Base-by-base conservation (phyloP, 2,888 invertebrate genomes). In the Electrophaes corylata region DNA sequence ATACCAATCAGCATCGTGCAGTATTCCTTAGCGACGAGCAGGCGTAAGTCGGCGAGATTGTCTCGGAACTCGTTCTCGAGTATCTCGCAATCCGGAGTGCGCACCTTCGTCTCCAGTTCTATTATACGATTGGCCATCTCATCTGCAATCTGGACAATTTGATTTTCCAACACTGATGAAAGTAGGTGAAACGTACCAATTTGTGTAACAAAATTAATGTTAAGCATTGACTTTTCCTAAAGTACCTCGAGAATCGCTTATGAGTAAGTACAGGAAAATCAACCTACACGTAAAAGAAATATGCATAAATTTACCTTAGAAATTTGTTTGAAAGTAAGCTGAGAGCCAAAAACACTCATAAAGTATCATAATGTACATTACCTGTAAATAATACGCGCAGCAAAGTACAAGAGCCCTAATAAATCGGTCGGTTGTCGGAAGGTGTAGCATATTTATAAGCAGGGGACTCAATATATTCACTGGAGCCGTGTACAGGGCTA, bases 331-430 rank as follows among this genome's bases (percentile, higher is more conserved):
- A 40, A 40, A 23, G 31, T 11, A 20, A 46, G 14, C 19, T 20
- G 6, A 23, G 23, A 18, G 14, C 44, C 39, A 18, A 19, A 55
- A 48, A 33, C 40, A 29, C 40, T 41, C 45, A 49, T 50, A 40
- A 50, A 58, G 40, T 16, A 51, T 37, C 18, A 10, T 56, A 43
- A 44, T 51, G 45, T 52, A 55, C 52, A 50, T 45, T 82, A 93
- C 94, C 86, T 94, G 93, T 66, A 94, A 84, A 77, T 93, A 94
- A 77, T 93, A 94, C 73, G 93, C 93, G 67, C 93, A 93, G 72
- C 93, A 95, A 47, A 95, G 76, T 53, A 94, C 92, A 51, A 94
- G 82, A n/a, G 94, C 92, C 62, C 94, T 86, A 56, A 95, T 81
- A 76, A 94, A 94, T 70, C 93, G 86, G 76, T 95, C 95, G 40